Evolutionary conservation across 2,113 vertebrate species (phyloP), one percentile per base, ranked within the genome.

Genomic region (Sula dactylatra): DNA sequence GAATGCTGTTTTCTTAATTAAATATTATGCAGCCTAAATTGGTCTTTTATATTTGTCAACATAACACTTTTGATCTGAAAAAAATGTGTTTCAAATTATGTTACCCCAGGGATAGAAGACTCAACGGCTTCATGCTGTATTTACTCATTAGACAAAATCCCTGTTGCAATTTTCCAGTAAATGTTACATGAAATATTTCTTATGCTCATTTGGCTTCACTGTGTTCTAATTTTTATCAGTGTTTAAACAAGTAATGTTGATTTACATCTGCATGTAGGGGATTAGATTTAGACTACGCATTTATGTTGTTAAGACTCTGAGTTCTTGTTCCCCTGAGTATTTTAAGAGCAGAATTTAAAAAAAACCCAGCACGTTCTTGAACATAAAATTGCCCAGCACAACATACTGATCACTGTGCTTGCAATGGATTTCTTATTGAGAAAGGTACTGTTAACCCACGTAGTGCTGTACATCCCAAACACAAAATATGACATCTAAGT

Each of bases 1-100:
- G 94, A 93, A 97, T 94, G 71, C 65, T 76, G n/a, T 89, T 88
- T 95, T 74, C 84, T 96, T 93, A 82, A 91, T 97, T 95, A 94
- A 95, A 92, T 92, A 91, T 89, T 90, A 82, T 69, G 86, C 74
- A 47, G 95, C 50, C 73, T 90, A 93, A 92, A 95, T 93, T 81
- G 54, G 77, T 91, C 91, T 80, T 94, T 95, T 95, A 95, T 89
- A 93, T 97, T 85, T 96, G 96, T 92, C 91, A 79, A 58, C 55
- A 82, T 88, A 93, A 94, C 85, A 80, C 90, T 96, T 98, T 97
- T 97, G 97, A 97, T 97, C 94, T 96, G 83, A 93, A 96, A 94
- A 94, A 96, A 96, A 95, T 89, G 52, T 96, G 86, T 77, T 95
- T 95, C 92, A 92, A 92, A 97, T 95, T 90, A 91, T 80, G 87